Evolutionary conservation across 2,797 vertebrate genomes (phyloP).

Genomic region (Sciaenops ocellatus): DNA sequence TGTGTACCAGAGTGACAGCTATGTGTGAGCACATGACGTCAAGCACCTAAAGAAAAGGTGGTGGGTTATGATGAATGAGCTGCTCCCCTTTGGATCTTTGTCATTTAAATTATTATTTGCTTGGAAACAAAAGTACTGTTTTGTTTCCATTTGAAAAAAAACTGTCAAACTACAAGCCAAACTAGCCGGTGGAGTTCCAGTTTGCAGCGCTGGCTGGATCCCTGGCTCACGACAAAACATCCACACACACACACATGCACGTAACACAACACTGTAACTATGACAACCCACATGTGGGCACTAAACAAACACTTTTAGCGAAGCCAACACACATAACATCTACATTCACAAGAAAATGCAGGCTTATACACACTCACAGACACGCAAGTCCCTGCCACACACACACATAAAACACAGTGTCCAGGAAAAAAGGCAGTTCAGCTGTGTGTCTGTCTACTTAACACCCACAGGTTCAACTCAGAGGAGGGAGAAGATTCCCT

Average conservation of each 20-base stretch:
- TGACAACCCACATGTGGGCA: conserved; percentile 67
- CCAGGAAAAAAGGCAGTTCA: conserved; percentile 45
- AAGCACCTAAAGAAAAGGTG: conserved; percentile 1
- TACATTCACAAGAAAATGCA: conserved; percentile 28
- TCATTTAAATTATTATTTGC: conserved; percentile 42
- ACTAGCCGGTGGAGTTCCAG: conserved; percentile 1
- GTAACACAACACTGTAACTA: conserved; percentile 54
- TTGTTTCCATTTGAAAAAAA: conserved; percentile 25
- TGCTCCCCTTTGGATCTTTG: conserved; percentile 46
- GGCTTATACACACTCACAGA: conserved; percentile 9
- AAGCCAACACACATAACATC: conserved; percentile 13
- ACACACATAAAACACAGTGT: conserved; percentile 35
- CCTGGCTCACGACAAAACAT: conserved; percentile 34
- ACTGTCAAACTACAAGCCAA: conserved; percentile 26
- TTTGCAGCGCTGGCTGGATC: conserved; percentile 26
- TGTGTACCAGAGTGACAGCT: conserved; percentile 24
- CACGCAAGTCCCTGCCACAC: not conserved
- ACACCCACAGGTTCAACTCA: conserved; percentile 52
- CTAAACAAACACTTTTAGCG: conserved; percentile 64
- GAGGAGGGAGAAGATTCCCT: conserved; percentile 36
- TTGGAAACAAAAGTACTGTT: conserved; percentile 31
- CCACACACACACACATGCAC: conserved; percentile 26
- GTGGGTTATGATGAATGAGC: conserved; percentile 48
- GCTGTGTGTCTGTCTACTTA: conserved; percentile 35
- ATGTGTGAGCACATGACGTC: conserved; percentile 40